Percentiles rank a stretch among this genome's conserved stretches.
Conservation (phyloP, 2,888 invertebrate species). For the Oxycera nigricornis region DNA sequence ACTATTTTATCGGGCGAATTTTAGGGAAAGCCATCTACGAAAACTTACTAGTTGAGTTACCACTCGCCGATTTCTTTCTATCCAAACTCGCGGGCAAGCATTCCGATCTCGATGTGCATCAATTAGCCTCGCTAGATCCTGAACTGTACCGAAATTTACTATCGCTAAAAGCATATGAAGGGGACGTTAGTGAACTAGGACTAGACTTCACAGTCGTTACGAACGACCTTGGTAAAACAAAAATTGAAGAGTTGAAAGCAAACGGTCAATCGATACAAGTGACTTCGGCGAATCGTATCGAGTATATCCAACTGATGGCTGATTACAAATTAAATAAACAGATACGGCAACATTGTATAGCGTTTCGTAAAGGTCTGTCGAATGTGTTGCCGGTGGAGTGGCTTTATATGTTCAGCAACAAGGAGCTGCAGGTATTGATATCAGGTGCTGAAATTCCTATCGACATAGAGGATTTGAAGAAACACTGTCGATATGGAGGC, state of each 20-base stretch:
- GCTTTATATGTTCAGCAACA: constrained; percentile 92
- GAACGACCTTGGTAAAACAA: constrained; percentile 88
- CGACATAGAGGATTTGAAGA: constrained; percentile 86
- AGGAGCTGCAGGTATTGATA: constrained; percentile 95
- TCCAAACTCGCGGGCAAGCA: constrained; percentile 82
- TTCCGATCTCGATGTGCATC: constrained; percentile 83
- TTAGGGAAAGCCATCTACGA: constrained; percentile 96
- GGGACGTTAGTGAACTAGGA: constrained; percentile 86
- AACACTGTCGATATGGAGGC: constrained; percentile 88
- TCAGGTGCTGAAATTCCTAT: constrained; percentile 95
- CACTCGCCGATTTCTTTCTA: constrained; percentile 95
- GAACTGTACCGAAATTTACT: constrained; percentile 89
- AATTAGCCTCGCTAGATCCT: constrained; percentile 87
- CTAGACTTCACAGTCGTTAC: constrained; percentile 92
- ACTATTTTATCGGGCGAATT: constrained; percentile 92
- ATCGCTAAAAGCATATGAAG: constrained; percentile 82
- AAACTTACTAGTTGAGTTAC: constrained; percentile 91
- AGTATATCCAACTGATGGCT: constrained; percentile 95
- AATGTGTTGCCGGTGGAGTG: constrained; percentile 91
- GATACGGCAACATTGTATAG: constrained; percentile 83
- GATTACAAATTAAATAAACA: constrained; percentile 95
- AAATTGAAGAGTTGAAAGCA: constrained; percentile 89
- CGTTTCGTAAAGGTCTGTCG: constrained; percentile 88
- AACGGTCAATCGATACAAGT: constrained; percentile 91
- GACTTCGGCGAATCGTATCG: constrained; percentile 89